A percentile compares a stretch with the other conserved stretches of the same genome.
These are phyloP conservation scores for Ochropleura plecta DNA, from an alignment of 2,888 invertebrate species.

Conservation along the genomic window DNA sequence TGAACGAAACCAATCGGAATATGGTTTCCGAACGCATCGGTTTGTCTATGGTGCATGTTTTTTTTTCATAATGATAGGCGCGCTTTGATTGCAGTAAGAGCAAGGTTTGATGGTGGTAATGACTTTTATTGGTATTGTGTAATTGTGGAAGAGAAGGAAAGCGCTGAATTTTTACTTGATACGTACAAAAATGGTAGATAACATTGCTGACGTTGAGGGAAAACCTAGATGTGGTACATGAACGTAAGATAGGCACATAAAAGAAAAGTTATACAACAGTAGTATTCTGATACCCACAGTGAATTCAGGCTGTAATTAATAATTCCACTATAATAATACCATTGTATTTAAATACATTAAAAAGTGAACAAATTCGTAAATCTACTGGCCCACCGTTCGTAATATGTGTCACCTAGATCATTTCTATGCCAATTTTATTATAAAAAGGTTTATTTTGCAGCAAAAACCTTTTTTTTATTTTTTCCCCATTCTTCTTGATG, in stretches of 20 bases:
- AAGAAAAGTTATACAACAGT: neutral
- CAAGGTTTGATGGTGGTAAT: conserved; percentile 44
- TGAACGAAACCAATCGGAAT: conserved; percentile 79
- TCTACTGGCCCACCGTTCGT: neutral
- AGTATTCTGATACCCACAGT: neutral
- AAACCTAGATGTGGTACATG: neutral
- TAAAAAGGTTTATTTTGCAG: no score
- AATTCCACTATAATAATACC: no score
- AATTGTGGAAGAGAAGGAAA: neutral
- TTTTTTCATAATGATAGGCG: conserved; percentile 62
- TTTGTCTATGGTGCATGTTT: conserved; percentile 65
- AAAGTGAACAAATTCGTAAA: neutral
- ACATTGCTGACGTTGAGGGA: neutral
- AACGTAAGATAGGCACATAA: neutral
- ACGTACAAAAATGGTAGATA: neutral
- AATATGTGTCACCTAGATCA: neutral
- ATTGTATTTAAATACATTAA: neutral
- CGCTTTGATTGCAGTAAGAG: conserved; percentile 58
- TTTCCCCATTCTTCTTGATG: neutral
- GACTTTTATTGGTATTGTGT: conserved; percentile 46
- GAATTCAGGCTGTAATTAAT: neutral
- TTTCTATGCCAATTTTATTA: neutral
- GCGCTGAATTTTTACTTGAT: neutral
- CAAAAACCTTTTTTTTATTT: no score
- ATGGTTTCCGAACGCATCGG: conserved; percentile 68